Evolutionary conservation across 2,797 vertebrate genomes (phyloP).

Genomic region (Onychomys arenicola): DNA sequence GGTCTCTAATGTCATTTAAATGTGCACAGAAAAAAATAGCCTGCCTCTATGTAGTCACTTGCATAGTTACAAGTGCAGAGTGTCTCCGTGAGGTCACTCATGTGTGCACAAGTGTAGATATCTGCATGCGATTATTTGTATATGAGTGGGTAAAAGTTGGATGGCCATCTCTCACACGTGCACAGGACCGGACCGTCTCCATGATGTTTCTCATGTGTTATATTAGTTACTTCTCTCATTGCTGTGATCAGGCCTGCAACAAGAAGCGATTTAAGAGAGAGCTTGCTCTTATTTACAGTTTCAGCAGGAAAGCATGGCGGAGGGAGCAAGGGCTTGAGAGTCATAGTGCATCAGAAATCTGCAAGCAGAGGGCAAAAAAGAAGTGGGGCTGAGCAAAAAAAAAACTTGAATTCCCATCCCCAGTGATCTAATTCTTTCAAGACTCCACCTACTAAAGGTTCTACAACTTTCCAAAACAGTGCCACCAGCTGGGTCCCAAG

Average conservation of each 20-base stretch:
- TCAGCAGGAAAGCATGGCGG: no score
- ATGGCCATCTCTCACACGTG: background rate
- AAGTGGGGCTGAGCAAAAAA: background rate
- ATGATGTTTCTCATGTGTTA: background rate
- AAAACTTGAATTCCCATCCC: background rate
- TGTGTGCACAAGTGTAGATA: background rate
- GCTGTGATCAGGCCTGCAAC: background rate
- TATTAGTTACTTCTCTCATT: background rate
- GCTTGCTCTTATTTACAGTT: background rate
- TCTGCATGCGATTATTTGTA: background rate
- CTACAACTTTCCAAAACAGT: background rate
- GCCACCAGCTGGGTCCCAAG: background rate
- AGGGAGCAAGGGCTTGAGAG: background rate
- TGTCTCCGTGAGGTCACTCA: background rate
- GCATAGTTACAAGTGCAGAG: background rate
- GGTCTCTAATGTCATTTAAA: background rate
- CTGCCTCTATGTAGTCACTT: background rate
- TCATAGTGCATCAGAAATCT: background rate
- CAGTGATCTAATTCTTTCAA: background rate
- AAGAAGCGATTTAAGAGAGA: background rate
- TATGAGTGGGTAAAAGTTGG: no score
- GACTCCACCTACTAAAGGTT: background rate
- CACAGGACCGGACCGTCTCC: background rate
- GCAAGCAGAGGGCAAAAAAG: background rate
- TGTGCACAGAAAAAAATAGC: background rate